Base-by-base conservation (phyloP, 2,113 vertebrate species). In the Vombatus ursinus region DNA sequence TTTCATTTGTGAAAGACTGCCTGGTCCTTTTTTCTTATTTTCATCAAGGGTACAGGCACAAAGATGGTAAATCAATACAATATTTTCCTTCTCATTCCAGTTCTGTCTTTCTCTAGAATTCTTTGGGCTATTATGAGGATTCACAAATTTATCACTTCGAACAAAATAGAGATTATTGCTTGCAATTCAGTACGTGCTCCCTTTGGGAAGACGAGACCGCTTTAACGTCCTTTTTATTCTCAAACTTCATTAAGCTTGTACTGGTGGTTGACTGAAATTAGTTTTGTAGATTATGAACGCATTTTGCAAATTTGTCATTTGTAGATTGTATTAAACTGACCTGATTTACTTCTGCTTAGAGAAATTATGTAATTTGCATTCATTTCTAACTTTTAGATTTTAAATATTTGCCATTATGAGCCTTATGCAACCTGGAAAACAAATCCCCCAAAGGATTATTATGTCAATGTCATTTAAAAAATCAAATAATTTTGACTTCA, bases 241-340 rank as follows among this genome's bases (percentile, higher is more conserved):
- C 91, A 95, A 94, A 96, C 90, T 97, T 92, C 95, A 97, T 97
- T 97, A 98, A 97, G 91, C 94, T 92, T 91, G 93, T 26, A 92
- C 28, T 8, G 93, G 51, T 96, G 90, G 61, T 96, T 96, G 50
- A 90, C 90, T 96, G 84, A 96, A 97, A 95, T 95, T 95, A 92
- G 49, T 97, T 97, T 97, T 91, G 90, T 95, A 52, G 93, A 25
- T 91, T 89, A 31, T 54, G 92, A 90, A 95, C 68, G 92, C 93
- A 44, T 95, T 94, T 95, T 95, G 3, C 28, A 94, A 93, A 94
- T 94, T 97, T 97, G 84, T 97, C 93, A 84, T 91, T 92, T 97
- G 96, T 77, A 97, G 50, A 50, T 97, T 95, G 95, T 92, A 90
- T 95, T 94, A 95, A 92, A 54, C 90, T 96, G 92, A 95, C 92